phyloP scores from a whole-genome alignment of 2,797 vertebrate genomes.

The Mallotus villosus region DNA sequence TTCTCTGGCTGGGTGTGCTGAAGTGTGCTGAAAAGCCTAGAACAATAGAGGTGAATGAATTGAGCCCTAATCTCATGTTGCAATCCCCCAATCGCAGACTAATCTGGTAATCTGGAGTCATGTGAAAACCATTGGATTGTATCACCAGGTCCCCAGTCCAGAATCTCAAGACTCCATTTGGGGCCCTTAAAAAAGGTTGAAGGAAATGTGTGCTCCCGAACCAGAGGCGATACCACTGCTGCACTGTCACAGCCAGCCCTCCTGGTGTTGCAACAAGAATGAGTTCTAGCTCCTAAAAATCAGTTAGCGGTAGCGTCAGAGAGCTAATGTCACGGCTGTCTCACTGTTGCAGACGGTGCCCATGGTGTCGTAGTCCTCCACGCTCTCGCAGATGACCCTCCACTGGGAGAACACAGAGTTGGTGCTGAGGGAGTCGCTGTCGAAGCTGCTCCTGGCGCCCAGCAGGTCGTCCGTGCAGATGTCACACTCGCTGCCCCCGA shows the following conservation, averaged over 20 bases:
- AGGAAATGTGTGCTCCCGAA: too few relatives aligned
- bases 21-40: background rate
- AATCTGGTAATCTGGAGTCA: conserved; percentile 33
- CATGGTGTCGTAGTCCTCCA: conserved; percentile 90
- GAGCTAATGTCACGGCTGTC: conserved; percentile 25
- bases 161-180: background rate
- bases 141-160: background rate
- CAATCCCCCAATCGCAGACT: background rate
- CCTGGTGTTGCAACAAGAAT: background rate
- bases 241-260: background rate
- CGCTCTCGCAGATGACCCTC: conserved; percentile 88
- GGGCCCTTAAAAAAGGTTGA: background rate
- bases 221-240: background rate
- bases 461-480: conserved; percentile 92
- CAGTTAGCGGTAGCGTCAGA: background rate
- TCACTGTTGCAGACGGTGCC: conserved; percentile 97
- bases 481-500: conserved; percentile 86
- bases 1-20: background rate
- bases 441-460: conserved; percentile 89
- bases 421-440: conserved; percentile 81
- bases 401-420: conserved; percentile 94
- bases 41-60: background rate
- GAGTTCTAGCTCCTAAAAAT: background rate
- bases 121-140: conserved; percentile 25
- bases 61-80: background rate